These are phyloP conservation scores for Brachionus plicatilis DNA, from an alignment of 1,140 invertebrate genomes.

Conservation along the genomic window DNA sequence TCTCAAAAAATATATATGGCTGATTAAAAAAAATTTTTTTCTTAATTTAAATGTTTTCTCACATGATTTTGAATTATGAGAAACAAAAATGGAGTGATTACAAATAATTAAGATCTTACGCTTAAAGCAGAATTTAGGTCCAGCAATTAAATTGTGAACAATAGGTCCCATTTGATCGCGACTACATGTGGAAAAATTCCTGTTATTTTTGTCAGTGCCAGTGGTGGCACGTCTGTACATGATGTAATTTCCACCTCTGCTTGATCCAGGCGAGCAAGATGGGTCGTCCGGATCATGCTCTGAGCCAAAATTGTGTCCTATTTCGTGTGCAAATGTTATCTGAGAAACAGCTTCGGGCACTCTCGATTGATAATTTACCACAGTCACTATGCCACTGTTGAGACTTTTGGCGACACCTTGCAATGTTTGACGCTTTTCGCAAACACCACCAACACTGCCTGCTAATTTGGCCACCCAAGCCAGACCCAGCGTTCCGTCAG, in stretches of 20 bases:
- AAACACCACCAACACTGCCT: slow-evolving; percentile 95
- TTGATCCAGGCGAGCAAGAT: slow-evolving; percentile 65
- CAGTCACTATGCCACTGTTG: slow-evolving; percentile 98
- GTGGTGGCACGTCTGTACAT: slow-evolving; percentile 57
- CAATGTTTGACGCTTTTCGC: slow-evolving; percentile 93
- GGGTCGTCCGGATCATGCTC: slow-evolving; percentile 77
- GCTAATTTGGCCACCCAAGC: slow-evolving; percentile 77
- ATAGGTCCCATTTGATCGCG: slow-evolving; percentile 80
- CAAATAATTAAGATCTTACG: slow-evolving; percentile 53
- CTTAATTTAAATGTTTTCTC: no score
- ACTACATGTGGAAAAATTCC: slow-evolving; percentile 60
- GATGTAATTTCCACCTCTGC: slow-evolving; percentile 74
- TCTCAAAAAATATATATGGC: no score
- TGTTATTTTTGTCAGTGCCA: slow-evolving; percentile 52
- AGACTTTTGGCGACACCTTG: slow-evolving; percentile 72
- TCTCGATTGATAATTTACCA: slow-evolving; percentile 94
- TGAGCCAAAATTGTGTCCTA: slow-evolving; percentile 98
- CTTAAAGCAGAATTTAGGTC: slow-evolving; percentile 57
- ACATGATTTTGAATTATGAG: no score
- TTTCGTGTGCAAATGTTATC: slow-evolving; percentile 94
- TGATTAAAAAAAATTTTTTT: no score
- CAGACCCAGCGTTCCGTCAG: slow-evolving; percentile 86
- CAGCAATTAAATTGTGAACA: slow-evolving; percentile 54
- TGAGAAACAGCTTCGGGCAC: slow-evolving; percentile 95
- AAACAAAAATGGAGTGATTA: neutral